Evolutionary conservation across 2,113 vertebrate genomes (phyloP).

Genomic region (Aythya baeri): DNA sequence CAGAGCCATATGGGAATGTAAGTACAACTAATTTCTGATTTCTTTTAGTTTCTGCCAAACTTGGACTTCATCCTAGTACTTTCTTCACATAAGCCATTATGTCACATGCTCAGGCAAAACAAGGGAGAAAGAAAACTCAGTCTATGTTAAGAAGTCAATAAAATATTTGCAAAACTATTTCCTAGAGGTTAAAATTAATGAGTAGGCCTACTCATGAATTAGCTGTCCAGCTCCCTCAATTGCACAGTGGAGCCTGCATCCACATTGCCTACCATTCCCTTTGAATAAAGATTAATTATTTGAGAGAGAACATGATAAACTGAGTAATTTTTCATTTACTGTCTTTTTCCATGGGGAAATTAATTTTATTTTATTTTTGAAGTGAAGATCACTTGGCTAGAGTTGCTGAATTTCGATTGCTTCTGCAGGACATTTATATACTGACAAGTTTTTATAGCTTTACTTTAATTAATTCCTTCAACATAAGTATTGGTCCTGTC

Average conservation of each 20-base stretch:
- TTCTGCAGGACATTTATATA: not conserved
- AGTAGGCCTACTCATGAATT: not conserved
- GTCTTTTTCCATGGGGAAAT: not conserved
- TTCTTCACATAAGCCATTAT: slow-evolving; percentile 19
- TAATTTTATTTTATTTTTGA: not conserved
- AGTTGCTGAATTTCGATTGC: not conserved
- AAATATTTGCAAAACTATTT: not conserved
- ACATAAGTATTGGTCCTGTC: not conserved
- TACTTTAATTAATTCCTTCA: not conserved
- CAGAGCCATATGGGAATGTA: slow-evolving; percentile 37
- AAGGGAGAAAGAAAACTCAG: not conserved
- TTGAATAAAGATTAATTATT: not conserved
- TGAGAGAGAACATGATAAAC: not conserved
- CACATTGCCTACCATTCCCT: not conserved
- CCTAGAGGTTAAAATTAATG: not conserved
- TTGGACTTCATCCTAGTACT: slow-evolving; percentile 31
- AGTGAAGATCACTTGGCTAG: not conserved
- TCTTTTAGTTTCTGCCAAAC: slow-evolving; percentile 22
- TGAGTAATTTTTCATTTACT: not conserved
- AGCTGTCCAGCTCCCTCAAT: not conserved
- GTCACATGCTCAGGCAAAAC: not conserved
- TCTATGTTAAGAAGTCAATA: not conserved
- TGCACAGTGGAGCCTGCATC: not conserved
- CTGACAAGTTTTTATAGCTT: not conserved
- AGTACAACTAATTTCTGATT: slow-evolving; percentile 41